Evolutionary conservation across 2,888 invertebrate species (phyloP).

Genomic region (Diarsia dahlii): DNA sequence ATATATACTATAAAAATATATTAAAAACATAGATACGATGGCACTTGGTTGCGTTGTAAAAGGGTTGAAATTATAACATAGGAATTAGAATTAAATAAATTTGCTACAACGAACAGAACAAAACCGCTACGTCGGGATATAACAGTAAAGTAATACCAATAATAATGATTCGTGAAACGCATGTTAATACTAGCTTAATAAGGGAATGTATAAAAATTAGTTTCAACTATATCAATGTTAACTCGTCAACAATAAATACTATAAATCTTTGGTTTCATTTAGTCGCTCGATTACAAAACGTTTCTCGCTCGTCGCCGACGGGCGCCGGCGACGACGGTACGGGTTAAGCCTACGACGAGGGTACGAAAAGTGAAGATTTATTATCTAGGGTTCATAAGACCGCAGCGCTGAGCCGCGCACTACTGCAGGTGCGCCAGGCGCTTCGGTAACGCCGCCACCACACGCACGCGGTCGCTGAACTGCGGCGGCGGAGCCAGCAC

Average conservation of each 20-base stretch:
- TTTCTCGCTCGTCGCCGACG: constrained; percentile 55
- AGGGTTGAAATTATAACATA: constrained; percentile 75
- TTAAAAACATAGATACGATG: constrained; percentile 87
- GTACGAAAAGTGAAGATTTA: constrained; percentile 67
- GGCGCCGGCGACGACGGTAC: constrained; percentile 50
- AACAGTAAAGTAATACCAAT: constrained; percentile 61
- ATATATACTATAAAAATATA: constrained; percentile 84
- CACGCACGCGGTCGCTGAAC: constrained; percentile 96
- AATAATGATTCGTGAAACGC: constrained; percentile 62
- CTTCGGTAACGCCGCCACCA: constrained; percentile 96
- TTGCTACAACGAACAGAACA: constrained; percentile 60
- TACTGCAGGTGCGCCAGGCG: constrained; percentile 88
- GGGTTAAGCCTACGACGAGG: constrained; percentile 69
- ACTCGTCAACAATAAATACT: constrained; percentile 89
- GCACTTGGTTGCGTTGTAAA: constrained; percentile 89
- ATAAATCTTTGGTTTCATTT: constrained; percentile 90
- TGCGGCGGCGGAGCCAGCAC: constrained; percentile 97
- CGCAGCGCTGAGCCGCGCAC: background rate
- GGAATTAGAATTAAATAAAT: constrained; percentile 72
- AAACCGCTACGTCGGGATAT: constrained; percentile 58
- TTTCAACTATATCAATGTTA: constrained; percentile 85
- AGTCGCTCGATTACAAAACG: constrained; percentile 85
- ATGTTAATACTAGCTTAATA: constrained; percentile 63
- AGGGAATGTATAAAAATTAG: constrained; percentile 88
- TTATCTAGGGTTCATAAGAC: constrained; percentile 73